Base-by-base conservation (phyloP, 2,888 invertebrate genomes). In the Zelleria hepariella region DNA sequence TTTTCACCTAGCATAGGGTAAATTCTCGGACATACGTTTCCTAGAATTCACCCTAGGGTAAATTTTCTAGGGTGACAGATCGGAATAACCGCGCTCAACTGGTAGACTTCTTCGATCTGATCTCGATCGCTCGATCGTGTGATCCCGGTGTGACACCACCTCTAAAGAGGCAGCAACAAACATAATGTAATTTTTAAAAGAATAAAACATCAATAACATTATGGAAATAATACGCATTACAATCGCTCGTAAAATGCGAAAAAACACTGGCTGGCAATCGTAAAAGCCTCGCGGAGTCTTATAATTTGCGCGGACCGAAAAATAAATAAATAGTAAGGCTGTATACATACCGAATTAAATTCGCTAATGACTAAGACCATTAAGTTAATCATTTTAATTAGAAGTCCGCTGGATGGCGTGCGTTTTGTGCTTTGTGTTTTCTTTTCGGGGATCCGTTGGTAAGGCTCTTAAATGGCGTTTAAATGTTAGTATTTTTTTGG, bases 341-440 rank as follows among this genome's bases (percentile, higher is more conserved):
- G 32, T 42, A 42, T 42, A 42, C 32, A 42, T 82, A 78, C 77
- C 66, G 78, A 86, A 88, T 89, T 88, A 87, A 88, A 89, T 83
- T 87, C 86, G 83, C 89, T 89, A 88, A 89, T 89, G 88, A 86
- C 89, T 78, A 77, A 81, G 77, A 80, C 86, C 88, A 88, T 89
- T 89, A 89, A 87, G 84, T 89, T 89, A 89, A 89, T 89, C 82
- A 89, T 88, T 89, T 87, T 89, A 89, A 89, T 89, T 86, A 88
- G 84, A 82, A 80, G 72, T 81, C 83, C 80, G 83, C 80, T 79
- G 72, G 75, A 72, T 76, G 59, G 59, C 55, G 58, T 73, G 74
- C 71, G 72, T 78, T 77, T n/a, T 75, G 65, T 72, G 69, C 32
- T 76, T 71, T 73, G 74, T 62, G 15, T 42, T 42, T 60, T 53